phyloP scores from a whole-genome alignment of 2,797 vertebrate genomes.

The Salmo trutta region DNA sequence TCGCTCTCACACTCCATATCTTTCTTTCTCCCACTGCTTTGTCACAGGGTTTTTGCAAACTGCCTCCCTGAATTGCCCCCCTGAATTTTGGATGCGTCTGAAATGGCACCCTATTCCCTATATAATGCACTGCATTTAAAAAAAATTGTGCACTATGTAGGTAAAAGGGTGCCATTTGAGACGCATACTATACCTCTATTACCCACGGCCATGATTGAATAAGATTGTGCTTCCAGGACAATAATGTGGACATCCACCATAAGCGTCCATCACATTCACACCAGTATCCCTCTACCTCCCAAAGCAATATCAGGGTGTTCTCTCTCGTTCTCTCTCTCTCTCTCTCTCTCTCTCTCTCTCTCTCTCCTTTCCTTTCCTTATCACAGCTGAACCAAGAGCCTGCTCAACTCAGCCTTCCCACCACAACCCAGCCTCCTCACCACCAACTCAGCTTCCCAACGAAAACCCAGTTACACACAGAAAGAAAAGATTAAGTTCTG shows the following conservation, averaged over 20 bases:
- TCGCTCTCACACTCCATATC: neutral
- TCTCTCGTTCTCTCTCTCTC: slow-evolving; percentile 32
- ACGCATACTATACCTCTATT: slow-evolving; percentile 51
- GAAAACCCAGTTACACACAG: neutral
- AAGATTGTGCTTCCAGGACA: slow-evolving; percentile 73
- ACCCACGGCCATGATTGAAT: slow-evolving; percentile 64
- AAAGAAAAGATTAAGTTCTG: slow-evolving; percentile 1
- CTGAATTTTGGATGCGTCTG: slow-evolving; percentile 29
- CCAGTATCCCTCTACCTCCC: slow-evolving; percentile 13
- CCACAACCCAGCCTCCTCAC: no score
- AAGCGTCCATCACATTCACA: slow-evolving; percentile 48
- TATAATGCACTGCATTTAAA: neutral
- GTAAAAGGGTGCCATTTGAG: neutral
- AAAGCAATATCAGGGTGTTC: slow-evolving; percentile 9
- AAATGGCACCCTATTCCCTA: neutral
- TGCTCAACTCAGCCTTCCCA: no score
- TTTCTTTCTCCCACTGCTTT: slow-evolving; percentile 1
- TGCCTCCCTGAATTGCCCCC: slow-evolving; percentile 39
- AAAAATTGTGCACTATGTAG: neutral
- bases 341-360: slow-evolving; percentile 20
- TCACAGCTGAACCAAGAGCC: slow-evolving; percentile 43
- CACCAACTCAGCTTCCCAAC: neutral
- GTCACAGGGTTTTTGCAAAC: slow-evolving; percentile 44
- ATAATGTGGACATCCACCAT: slow-evolving; percentile 69
- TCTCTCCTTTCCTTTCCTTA: slow-evolving; percentile 62